Evolutionary conservation across 2,888 invertebrate species (phyloP), one percentile per base, ranked within the genome.

Genomic region (Tipula vernalis): DNA sequence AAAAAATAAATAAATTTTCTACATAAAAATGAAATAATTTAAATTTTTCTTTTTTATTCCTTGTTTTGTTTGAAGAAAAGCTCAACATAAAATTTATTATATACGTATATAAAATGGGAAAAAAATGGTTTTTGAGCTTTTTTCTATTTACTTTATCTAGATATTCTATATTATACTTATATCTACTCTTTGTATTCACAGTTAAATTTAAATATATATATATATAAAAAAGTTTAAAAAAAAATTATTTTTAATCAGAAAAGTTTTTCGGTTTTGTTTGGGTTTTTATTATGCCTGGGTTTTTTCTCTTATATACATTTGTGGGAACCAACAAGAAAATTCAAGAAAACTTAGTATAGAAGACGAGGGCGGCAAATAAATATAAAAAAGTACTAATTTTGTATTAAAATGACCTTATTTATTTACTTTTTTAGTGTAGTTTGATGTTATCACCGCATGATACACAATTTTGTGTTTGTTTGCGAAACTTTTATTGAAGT

Each of bases 241-340:
- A 57, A 57, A 57, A 57, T 18, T n/a, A 51, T 51, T 71, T 71
- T 71, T 71, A 71, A 71, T 71, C 71, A 71, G 71, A 71, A 71
- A 71, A 71, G 71, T 71, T 71, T 71, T 71, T 71, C 71, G 71
- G 71, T 71, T 71, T 71, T 71, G 71, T 71, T 71, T 71, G 71
- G 28, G 4, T 71, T 57, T 57, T 57, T 57, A 57, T 57, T 57
- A 57, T 18, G 51, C 51, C 8, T 4, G 51, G 51, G 5, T 71
- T 28, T 18, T 71, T 10, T 18, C 28, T 28, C 28, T 28, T 71
- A 28, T 71, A 12, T 51, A 5, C 28, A 28, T 71, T 71, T 71
- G 71, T 71, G 71, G 71, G 71, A 71, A 71, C 28, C 71, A 28
- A 71, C 71, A 10, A 71, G 8, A 71, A 71, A 51, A 51, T 15